Conservation (phyloP, 2,113 vertebrate species). For the Serinus canaria region DNA sequence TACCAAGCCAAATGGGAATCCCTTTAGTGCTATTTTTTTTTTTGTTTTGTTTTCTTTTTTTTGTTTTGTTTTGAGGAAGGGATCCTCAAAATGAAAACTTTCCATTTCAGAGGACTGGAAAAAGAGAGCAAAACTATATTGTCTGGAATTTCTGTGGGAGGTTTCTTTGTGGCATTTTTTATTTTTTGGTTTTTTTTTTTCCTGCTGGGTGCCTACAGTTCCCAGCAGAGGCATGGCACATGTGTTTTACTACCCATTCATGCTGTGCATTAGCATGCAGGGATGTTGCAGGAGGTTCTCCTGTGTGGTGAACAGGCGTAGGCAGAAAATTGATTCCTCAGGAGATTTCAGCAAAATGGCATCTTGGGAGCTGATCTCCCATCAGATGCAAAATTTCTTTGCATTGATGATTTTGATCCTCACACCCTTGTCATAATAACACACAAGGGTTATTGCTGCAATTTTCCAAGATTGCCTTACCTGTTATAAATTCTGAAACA, state of each 20-base stretch:
- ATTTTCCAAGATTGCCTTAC: not conserved
- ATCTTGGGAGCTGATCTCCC: not conserved
- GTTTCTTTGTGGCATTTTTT: accelerated
- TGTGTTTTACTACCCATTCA: not conserved
- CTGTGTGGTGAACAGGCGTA: not conserved
- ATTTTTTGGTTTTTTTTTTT: no score
- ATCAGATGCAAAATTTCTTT: not conserved
- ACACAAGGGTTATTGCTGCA: not conserved
- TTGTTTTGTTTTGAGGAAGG: not conserved
- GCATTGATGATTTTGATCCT: not conserved
- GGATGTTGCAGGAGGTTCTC: not conserved
- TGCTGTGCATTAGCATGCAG: not conserved
- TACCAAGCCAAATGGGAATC: not conserved
- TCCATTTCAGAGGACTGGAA: not conserved
- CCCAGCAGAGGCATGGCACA: not conserved
- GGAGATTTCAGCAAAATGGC: not conserved
- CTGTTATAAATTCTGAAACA: not conserved
- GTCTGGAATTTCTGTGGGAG: not conserved
- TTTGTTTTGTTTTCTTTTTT: not conserved
- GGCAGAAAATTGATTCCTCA: not conserved
- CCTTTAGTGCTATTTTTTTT: not conserved
- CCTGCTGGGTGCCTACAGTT: not conserved
- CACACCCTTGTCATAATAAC: not conserved
- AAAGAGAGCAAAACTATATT: not conserved
- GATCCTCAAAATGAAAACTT: not conserved